Conservation (phyloP, 2,113 vertebrate species). For the Amblyopsis rosae region DNA sequence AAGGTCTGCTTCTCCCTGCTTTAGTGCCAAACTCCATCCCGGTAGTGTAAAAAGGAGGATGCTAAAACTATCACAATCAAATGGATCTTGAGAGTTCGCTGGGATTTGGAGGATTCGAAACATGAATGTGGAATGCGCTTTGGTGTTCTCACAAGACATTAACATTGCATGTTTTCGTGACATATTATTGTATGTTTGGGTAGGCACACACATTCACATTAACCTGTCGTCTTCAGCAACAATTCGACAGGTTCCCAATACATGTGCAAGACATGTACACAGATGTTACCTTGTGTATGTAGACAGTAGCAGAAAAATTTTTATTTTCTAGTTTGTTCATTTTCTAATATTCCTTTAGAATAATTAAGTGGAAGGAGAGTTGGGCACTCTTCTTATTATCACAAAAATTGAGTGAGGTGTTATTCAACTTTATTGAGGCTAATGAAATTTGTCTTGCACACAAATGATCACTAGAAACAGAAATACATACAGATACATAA, state of each 20-base stretch:
- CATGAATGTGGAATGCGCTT: neutral
- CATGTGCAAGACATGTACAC: constrained; percentile 13
- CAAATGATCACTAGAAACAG: too few species aligned
- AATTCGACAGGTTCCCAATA: constrained; percentile 24
- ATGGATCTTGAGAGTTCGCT: neutral
- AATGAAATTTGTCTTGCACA: too few species aligned
- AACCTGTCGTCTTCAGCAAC: constrained; percentile 42
- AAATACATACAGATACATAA: too few species aligned
- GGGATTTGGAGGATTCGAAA: neutral
- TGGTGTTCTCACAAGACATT: neutral
- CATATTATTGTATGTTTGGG: neutral
- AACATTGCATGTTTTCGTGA: neutral
- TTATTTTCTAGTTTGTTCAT: too few species aligned
- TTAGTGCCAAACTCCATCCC: constrained; percentile 18
- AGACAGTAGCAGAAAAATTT: neutral
- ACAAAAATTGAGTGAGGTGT: too few species aligned
- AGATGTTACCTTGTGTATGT: neutral
- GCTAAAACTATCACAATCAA: neutral
- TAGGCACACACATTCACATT: constrained; percentile 36
- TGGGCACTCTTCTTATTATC: too few species aligned
- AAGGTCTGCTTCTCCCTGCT: constrained; percentile 29
- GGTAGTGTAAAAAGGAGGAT: neutral
- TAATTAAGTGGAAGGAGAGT: too few species aligned
- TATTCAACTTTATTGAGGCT: too few species aligned
- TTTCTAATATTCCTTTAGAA: too few species aligned